Percentiles rank a stretch among this genome's conserved stretches.
These are phyloP conservation scores for Lepidochrysops patricia DNA, from an alignment of 2,888 invertebrate genomes.

Conservation along the genomic window DNA sequence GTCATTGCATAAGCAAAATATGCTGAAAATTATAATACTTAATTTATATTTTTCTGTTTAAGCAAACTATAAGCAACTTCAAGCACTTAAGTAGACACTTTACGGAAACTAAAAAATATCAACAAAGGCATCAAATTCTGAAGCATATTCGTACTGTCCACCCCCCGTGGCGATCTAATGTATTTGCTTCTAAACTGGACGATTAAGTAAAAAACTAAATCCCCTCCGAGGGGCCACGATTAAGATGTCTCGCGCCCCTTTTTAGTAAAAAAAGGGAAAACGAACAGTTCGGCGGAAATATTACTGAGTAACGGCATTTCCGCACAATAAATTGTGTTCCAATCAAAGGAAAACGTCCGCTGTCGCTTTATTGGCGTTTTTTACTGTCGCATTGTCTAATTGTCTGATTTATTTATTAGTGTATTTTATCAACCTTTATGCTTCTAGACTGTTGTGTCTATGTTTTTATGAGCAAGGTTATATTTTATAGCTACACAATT, in stretches of 20 bases:
- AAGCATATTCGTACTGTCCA: not conserved
- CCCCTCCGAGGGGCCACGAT: constrained; percentile 36
- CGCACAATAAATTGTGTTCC: constrained; percentile 73
- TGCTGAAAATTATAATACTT: too few relatives aligned
- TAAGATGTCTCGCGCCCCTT: constrained; percentile 72
- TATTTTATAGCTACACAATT: not conserved
- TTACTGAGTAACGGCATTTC: constrained; percentile 73
- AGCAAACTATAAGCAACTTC: not conserved
- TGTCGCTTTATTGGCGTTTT: constrained; percentile 68
- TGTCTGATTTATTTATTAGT: constrained; percentile 33
- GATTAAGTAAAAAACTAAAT: constrained; percentile 3
- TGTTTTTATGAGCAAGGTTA: constrained; percentile 2
- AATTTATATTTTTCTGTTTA: too few relatives aligned
- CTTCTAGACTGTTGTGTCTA: not conserved
- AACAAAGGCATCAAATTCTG: not conserved
- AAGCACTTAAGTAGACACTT: not conserved
- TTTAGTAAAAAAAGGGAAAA: constrained; percentile 71
- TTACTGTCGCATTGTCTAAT: constrained; percentile 62
- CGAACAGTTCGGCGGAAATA: constrained; percentile 72
- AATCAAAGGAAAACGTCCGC: constrained; percentile 67
- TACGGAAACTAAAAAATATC: not conserved
- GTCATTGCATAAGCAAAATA: too few relatives aligned
- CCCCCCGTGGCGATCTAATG: constrained; percentile 11
- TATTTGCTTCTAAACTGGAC: constrained; percentile 11
- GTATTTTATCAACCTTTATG: constrained; percentile 22